Evolutionary conservation across 2,113 vertebrate genomes (phyloP).

Genomic region (Etia nguti): DNA sequence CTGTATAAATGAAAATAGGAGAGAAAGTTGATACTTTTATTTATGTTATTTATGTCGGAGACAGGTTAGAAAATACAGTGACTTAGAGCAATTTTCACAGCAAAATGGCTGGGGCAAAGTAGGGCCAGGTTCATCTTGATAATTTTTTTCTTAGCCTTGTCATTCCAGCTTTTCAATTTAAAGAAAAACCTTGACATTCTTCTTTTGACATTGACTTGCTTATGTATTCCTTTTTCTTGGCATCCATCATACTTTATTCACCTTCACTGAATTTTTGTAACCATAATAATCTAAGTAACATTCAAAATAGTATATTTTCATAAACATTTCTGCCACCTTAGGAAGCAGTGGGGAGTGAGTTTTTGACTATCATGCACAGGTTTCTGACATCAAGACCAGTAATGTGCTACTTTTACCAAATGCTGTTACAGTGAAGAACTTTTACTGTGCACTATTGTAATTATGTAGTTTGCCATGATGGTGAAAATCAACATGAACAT

Average conservation of each 20-base stretch:
- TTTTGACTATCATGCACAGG: background rate
- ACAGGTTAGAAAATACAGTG: conserved; percentile 45
- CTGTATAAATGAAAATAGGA: conserved; percentile 48
- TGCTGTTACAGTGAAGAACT: background rate
- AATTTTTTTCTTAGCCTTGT: conserved; percentile 50
- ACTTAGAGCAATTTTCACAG: conserved; percentile 43
- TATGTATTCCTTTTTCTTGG: background rate
- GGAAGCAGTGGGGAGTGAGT: background rate
- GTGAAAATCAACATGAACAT: background rate
- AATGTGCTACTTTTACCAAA: background rate
- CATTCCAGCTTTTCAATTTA: conserved; percentile 43
- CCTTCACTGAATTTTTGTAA: background rate
- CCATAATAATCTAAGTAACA: background rate
- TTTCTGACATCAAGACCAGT: background rate
- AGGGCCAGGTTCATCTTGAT: conserved; percentile 44
- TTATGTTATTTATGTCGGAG: conserved; percentile 7
- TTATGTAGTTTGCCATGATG: background rate
- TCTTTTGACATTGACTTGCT: conserved; percentile 45
- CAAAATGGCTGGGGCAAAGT: conserved; percentile 30
- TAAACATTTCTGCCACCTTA: background rate
- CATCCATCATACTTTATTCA: conserved; percentile 12
- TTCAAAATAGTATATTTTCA: background rate
- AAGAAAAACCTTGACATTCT: conserved; percentile 21
- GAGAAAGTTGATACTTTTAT: conserved; percentile 54
- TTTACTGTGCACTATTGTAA: background rate